phyloP scores from a whole-genome alignment of 1,140 invertebrate species.

The Cydia strobilella region DNA sequence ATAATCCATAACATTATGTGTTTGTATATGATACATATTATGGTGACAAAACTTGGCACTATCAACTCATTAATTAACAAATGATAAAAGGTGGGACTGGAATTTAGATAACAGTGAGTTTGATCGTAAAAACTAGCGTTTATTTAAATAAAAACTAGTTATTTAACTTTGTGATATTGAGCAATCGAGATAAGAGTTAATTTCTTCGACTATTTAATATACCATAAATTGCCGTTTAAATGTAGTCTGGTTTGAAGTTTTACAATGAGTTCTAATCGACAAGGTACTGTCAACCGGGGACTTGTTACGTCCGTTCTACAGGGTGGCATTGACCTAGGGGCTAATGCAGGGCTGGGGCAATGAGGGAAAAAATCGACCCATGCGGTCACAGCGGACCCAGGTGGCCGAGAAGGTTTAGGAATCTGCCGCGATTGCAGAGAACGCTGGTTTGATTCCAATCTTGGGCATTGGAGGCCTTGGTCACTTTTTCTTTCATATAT shows the following conservation, averaged over 20 bases:
- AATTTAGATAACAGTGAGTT: not conserved
- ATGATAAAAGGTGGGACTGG: not conserved
- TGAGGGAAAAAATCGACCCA: too few species aligned
- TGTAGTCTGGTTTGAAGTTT: slow-evolving; percentile 10
- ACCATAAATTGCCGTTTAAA: slow-evolving; percentile 6
- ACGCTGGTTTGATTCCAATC: too few species aligned
- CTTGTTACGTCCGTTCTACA: slow-evolving; percentile 5
- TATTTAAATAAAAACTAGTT: not conserved
- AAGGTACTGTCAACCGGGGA: not conserved
- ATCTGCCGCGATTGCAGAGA: too few species aligned
- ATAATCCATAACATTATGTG: too few species aligned
- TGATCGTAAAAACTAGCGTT: not conserved
- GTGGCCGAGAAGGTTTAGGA: too few species aligned
- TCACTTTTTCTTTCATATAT: too few species aligned
- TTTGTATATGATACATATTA: too few species aligned
- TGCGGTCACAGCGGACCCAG: too few species aligned
- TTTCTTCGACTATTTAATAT: not conserved
- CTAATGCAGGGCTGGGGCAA: not conserved
- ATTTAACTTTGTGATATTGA: not conserved
- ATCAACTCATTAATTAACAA: not conserved
- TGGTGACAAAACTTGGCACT: not conserved
- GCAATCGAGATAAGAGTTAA: slow-evolving; percentile 4
- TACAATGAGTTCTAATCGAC: not conserved
- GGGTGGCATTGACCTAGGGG: not conserved
- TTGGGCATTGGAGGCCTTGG: too few species aligned